Base-by-base conservation (phyloP, 1,140 invertebrate species). In the Bombus ignitus region DNA sequence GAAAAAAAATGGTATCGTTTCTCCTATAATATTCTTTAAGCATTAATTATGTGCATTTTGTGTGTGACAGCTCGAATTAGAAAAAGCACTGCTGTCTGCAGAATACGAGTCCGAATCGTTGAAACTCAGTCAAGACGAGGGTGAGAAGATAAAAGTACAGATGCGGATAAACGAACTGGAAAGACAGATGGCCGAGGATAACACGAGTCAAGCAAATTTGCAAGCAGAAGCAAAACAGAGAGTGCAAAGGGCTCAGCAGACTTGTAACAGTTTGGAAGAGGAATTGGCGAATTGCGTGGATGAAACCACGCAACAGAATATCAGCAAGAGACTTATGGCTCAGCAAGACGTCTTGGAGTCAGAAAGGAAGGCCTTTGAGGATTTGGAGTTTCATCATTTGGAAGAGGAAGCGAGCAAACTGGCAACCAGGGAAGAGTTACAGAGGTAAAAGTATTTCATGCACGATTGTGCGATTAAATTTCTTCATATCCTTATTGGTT, bases 311-410 rank as follows among this genome's bases (percentile, higher is more conserved):
- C 94, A 92, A 32, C 92, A 94, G 47, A 89, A 92, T 76, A 88
- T 95, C 65, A 72, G 81, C 12, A 90, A 94, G 25, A 93, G 94
- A 85, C 92, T 95, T 9, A 85, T 87, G 44, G 65, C 90, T 32
- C 93, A 97, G 39, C 96, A 97, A 87, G 97, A 98, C 83, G 95
- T 96, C 3, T 92, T 97, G 32, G 97, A 97, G 82, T 97, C 96
- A 83, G 97, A 98, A 90, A 96, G 96, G 18, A 97, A 98, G 95
- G 96, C 97, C 57, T 99, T 98, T 93, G 98, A 99, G 94, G 98
- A 99, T 94, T 95, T 98, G 32, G 98, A 99, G 94, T 99, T 99
- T 94, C 98, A 98, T 92, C 98, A 99, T 93, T 96, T 99, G 82
- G 98, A 99, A 95, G 98, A 98, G 92, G 98, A 98, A 93, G 98